phyloP scores from a whole-genome alignment of 1,140 invertebrate species.

The Cotesia chilonis region DNA sequence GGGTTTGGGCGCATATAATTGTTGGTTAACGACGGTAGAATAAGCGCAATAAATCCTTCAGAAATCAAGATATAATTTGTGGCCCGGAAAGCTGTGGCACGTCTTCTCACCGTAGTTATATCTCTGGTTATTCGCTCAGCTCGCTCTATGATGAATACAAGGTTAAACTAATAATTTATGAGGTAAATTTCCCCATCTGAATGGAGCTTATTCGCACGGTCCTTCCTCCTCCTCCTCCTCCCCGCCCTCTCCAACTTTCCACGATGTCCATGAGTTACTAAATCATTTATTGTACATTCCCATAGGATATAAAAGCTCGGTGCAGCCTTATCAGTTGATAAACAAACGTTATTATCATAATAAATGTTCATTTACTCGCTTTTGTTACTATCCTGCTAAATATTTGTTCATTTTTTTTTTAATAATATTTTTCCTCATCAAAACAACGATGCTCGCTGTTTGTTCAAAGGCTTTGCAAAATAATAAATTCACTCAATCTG shows the following conservation, averaged over 20 bases:
- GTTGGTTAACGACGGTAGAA: constrained; percentile 34
- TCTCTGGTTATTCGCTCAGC: background rate
- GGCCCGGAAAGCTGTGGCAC: constrained; percentile 13
- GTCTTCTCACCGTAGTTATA: constrained; percentile 3
- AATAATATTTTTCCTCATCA: no score
- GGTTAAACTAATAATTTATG: constrained; percentile 53
- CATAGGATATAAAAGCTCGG: no score
- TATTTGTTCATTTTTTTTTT: no score
- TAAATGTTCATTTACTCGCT: no score
- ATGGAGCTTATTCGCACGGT: constrained; percentile 19
- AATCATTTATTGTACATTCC: constrained; percentile 1
- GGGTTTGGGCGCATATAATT: constrained; percentile 35
- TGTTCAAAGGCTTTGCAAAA: no score
- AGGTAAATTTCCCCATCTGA: constrained; percentile 38
- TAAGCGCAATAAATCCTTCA: constrained; percentile 35
- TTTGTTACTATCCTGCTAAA: no score
- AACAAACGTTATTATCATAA: no score
- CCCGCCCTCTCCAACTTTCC: no score
- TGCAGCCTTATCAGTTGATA: no score
- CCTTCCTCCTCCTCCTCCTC: constrained; percentile 3
- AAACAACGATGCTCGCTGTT: no score
- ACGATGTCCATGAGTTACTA: constrained; percentile 21
- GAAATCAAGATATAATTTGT: constrained; percentile 36
- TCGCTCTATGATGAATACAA: constrained; percentile 46
- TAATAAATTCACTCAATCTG: no score